phyloP scores from a whole-genome alignment of 2,797 vertebrate genomes.

The Acridotheres tristis region DNA sequence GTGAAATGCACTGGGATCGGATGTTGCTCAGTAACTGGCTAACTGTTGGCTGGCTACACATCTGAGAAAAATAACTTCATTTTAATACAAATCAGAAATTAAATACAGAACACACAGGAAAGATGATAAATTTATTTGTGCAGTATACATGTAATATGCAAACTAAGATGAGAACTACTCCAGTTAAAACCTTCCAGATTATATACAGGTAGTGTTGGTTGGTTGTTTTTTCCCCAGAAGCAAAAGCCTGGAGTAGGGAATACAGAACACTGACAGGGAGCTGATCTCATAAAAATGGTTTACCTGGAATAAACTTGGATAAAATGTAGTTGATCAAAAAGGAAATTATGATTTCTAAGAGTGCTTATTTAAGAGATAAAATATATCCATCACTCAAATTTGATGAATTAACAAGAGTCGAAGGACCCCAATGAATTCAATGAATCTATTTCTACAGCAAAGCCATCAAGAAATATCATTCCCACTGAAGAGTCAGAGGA shows the following conservation, averaged over 20 bases:
- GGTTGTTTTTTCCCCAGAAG: not conserved
- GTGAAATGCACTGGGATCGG: slow-evolving; percentile 98
- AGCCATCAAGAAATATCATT: not conserved
- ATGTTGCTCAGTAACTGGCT: slow-evolving; percentile 99
- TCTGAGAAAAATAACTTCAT: slow-evolving; percentile 73
- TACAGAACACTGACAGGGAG: not conserved
- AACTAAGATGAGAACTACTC: not conserved
- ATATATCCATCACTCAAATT: not conserved
- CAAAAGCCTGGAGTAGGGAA: not conserved
- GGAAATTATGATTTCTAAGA: not conserved
- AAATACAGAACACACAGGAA: not conserved
- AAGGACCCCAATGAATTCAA: not conserved
- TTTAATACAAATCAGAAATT: not conserved
- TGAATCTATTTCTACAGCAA: not conserved
- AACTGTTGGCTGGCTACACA: slow-evolving; percentile 96
- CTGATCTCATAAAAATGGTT: not conserved
- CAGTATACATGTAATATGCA: not conserved
- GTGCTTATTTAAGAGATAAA: not conserved
- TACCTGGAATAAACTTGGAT: not conserved
- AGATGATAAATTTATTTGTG: not conserved
- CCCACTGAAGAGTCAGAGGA: not conserved
- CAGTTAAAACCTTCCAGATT: not conserved
- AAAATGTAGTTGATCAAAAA: not conserved
- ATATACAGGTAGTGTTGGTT: not conserved
- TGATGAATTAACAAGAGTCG: not conserved